Percentiles rank a stretch among this genome's conserved stretches.
Conservation (phyloP, 2,797 vertebrate species). For the Fistularia commersonii region DNA sequence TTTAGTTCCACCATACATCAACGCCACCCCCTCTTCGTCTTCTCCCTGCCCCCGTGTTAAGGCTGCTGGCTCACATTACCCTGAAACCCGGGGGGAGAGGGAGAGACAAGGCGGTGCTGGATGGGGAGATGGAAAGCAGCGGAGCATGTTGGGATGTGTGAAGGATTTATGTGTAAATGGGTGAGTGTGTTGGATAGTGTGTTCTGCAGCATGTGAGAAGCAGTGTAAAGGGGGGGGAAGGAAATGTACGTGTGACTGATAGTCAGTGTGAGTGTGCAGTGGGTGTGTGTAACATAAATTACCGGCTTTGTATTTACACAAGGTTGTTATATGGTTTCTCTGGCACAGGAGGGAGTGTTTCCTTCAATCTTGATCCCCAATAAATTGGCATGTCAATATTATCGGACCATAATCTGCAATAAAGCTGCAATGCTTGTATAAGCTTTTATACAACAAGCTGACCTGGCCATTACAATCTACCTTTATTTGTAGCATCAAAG, state of each 20-base stretch:
- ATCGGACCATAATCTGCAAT: not conserved
- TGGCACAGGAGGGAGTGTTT: constrained; percentile 4
- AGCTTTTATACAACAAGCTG: not conserved
- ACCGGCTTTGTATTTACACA: not conserved
- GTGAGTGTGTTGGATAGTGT: constrained; percentile 40
- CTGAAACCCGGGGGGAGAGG: constrained; percentile 36
- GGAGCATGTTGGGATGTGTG: constrained; percentile 59
- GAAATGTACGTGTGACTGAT: constrained; percentile 16
- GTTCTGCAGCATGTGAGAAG: constrained; percentile 22
- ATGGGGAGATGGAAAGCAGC: constrained; percentile 51
- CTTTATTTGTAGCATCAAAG: no score
- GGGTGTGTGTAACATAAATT: constrained; percentile 17
- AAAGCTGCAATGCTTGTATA: not conserved
- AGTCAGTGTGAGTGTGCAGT: constrained; percentile 7
- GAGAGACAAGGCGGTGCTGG: constrained; percentile 5
- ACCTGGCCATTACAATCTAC: no score
- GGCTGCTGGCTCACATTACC: constrained; percentile 58
- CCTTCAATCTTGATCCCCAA: not conserved
- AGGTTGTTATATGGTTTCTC: constrained; percentile 9
- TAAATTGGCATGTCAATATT: not conserved
- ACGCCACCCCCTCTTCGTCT: constrained; percentile 23
- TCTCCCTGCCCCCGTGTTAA: constrained; percentile 31
- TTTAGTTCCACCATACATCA: constrained; percentile 79
- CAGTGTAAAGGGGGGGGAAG: constrained; percentile 29
- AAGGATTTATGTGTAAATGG: constrained; percentile 60